Conservation (phyloP, 2,888 invertebrate species). For the Phytoseiulus persimilis region DNA sequence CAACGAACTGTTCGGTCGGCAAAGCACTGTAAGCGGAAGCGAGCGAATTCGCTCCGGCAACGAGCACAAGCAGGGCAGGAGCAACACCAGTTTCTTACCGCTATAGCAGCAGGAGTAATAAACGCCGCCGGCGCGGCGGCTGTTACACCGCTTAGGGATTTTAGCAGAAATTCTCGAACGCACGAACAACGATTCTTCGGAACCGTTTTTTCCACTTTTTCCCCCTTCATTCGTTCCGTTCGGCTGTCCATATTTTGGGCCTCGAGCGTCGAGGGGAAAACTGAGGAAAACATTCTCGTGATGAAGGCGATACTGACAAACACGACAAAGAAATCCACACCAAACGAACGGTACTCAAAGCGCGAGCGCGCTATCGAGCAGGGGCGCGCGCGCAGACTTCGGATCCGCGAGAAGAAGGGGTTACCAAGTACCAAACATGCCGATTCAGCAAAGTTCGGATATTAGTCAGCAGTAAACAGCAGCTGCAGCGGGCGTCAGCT, state of each 20-base stretch:
- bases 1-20: constrained; percentile 5
- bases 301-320: background rate
- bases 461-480: background rate
- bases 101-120: background rate
- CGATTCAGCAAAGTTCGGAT: background rate
- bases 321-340: background rate
- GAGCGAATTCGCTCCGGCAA: background rate
- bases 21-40: background rate
- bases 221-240: background rate
- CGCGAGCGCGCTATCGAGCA: background rate
- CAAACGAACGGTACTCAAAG: background rate
- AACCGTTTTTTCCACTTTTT: background rate
- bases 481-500: background rate
- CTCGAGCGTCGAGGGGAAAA: background rate
- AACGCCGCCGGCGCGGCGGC: background rate
- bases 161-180: background rate
- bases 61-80: background rate
- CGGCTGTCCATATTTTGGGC: background rate
- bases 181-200: background rate
- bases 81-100: background rate
- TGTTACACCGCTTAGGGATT: background rate
- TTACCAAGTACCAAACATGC: background rate
- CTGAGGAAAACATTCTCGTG: background rate
- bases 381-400: background rate
- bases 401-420: background rate